A percentile compares a stretch with the other conserved stretches of the same genome.
phyloP scores from a whole-genome alignment of 2,797 vertebrate genomes.

The Heteromormyrus szaboi region DNA sequence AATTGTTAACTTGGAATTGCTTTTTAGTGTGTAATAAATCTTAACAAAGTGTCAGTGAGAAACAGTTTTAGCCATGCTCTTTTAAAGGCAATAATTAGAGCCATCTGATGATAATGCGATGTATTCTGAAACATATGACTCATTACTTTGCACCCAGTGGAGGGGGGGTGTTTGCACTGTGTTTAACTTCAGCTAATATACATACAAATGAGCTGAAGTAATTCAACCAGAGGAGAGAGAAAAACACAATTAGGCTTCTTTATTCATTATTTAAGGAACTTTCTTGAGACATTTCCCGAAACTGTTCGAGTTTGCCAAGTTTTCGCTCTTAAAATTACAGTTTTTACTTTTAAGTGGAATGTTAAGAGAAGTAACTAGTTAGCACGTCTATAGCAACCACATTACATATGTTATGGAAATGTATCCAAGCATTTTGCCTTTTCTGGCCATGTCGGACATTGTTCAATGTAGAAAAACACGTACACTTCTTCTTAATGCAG shows the following conservation, averaged over 20 bases:
- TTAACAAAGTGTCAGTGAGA: background rate
- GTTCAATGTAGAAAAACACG: background rate
- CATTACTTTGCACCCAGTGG: background rate
- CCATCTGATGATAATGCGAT: conserved; percentile 30
- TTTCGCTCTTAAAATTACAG: background rate
- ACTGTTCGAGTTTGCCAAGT: background rate
- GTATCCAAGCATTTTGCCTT: background rate
- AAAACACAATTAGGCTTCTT: background rate
- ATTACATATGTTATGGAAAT: background rate
- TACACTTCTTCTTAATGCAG: background rate
- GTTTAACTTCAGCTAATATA: conserved; percentile 9
- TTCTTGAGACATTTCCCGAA: background rate
- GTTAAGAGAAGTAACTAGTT: background rate
- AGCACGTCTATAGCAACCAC: background rate
- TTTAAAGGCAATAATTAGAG: conserved; percentile 35
- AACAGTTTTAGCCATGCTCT: conserved; percentile 11
- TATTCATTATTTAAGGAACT: background rate
- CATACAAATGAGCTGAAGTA: background rate
- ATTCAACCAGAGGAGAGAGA: conserved; percentile 9
- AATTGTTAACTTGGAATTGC: conserved; percentile 3
- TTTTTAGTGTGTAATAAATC: conserved; percentile 10
- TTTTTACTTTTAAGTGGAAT: background rate
- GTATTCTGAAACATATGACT: conserved; percentile 1
- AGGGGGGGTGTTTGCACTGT: background rate
- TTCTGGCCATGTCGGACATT: background rate